phyloP scores from a whole-genome alignment of 2,113 vertebrate species.

The Acanthochromis polyacanthus region DNA sequence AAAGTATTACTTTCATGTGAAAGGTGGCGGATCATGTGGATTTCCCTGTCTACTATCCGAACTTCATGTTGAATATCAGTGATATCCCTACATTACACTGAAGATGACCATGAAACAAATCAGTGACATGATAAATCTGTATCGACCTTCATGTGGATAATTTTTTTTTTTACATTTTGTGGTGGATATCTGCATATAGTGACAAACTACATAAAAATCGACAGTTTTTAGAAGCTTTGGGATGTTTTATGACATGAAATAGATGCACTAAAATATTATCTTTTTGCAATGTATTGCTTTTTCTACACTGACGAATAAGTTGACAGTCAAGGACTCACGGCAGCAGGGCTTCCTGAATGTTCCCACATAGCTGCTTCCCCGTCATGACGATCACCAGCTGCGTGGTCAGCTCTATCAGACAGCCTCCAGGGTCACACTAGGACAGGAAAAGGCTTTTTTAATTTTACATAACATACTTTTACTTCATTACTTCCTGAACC shows the following conservation, averaged over 20 bases:
- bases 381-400: constrained; percentile 97
- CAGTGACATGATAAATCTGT: too few species aligned
- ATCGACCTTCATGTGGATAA: too few species aligned
- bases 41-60: too few species aligned
- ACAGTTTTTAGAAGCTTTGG: neutral
- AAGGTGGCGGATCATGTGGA: too few species aligned
- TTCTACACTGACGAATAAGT: neutral
- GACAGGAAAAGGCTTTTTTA: neutral
- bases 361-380: constrained; percentile 95
- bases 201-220: too few species aligned
- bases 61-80: too few species aligned
- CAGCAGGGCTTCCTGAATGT: constrained; percentile 93
- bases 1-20: too few species aligned
- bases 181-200: too few species aligned
- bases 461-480: neutral
- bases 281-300: neutral
- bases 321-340: constrained; percentile 87
- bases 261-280: neutral
- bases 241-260: neutral
- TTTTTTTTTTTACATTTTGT: too few species aligned
- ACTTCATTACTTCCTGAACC: neutral
- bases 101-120: too few species aligned
- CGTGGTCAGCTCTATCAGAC: constrained; percentile 94
- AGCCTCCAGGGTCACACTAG: constrained; percentile 96
- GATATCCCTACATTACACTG: too few species aligned